Conservation (phyloP, 2,888 invertebrate species). For the Pemphredon lugubris region DNA sequence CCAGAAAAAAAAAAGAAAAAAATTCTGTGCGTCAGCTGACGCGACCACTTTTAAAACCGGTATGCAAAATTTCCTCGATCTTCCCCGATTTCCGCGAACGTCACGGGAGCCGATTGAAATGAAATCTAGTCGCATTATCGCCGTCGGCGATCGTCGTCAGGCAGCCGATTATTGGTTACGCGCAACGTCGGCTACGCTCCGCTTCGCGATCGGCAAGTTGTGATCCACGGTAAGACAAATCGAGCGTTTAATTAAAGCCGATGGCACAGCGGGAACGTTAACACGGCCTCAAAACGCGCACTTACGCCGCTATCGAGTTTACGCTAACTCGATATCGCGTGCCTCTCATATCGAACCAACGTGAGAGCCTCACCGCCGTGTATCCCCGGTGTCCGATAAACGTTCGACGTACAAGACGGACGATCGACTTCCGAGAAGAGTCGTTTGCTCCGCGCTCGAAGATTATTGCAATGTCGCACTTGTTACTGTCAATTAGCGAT, state of each 20-base stretch:
- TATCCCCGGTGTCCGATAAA: constrained; percentile 8
- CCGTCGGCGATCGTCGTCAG: constrained; percentile 6
- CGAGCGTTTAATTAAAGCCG: constrained; percentile 57
- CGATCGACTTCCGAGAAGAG: background rate
- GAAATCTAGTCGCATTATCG: constrained; percentile 31
- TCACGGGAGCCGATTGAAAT: constrained; percentile 20
- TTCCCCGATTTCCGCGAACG: background rate
- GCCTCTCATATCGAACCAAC: constrained; percentile 26
- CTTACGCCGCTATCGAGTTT: constrained; percentile 60
- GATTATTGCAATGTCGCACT: background rate
- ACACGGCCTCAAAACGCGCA: constrained; percentile 42
- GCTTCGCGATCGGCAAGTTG: constrained; percentile 40
- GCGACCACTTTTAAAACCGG: no score
- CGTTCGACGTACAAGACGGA: background rate
- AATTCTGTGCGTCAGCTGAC: no score
- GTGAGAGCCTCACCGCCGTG: constrained; percentile 10
- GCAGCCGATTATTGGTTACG: constrained; percentile 7
- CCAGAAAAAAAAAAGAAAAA: no score
- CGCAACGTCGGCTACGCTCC: constrained; percentile 20
- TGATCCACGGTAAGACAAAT: constrained; percentile 53
- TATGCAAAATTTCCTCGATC: background rate
- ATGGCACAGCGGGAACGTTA: constrained; percentile 36
- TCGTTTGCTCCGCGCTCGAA: background rate
- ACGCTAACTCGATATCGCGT: constrained; percentile 49
- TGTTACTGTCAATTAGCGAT: background rate